Evolutionary conservation across 2,797 vertebrate genomes (phyloP).

Genomic region (Chrysolophus pictus): DNA sequence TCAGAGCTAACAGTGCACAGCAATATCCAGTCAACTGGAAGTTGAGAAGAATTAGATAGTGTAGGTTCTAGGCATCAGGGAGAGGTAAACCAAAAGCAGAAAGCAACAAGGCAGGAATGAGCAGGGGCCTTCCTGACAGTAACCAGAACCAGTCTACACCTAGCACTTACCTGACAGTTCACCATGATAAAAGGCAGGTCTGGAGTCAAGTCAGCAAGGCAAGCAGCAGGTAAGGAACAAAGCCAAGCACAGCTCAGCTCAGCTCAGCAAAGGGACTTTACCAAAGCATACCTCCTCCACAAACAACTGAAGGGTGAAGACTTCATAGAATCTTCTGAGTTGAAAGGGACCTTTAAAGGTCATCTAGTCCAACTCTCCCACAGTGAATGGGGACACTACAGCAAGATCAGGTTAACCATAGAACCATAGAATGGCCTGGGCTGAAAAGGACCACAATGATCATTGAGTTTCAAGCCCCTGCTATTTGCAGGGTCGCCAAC

Average conservation of each 20-base stretch:
- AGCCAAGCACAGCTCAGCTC: neutral
- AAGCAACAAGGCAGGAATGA: neutral
- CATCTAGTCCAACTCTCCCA: no score
- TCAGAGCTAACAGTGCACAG: neutral
- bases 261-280: neutral
- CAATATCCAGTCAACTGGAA: neutral
- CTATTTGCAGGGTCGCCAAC: no score
- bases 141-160: neutral
- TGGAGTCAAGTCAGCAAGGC: neutral
- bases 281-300: accelerated
- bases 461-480: no score
- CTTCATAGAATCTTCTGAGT: no score
- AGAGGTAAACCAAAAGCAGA: neutral
- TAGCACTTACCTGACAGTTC: neutral
- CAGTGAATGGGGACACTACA: no score
- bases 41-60: neutral
- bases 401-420: no score
- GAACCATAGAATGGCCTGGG: no score
- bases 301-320: accelerated
- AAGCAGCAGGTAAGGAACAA: accelerated
- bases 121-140: accelerated
- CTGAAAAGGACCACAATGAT: no score
- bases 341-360: no score
- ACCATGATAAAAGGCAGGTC: neutral
- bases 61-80: accelerated